These are phyloP conservation scores for Lepidocyrtoides sp. DNA, from an alignment of 2,888 invertebrate genomes.

Conservation along the genomic window DNA sequence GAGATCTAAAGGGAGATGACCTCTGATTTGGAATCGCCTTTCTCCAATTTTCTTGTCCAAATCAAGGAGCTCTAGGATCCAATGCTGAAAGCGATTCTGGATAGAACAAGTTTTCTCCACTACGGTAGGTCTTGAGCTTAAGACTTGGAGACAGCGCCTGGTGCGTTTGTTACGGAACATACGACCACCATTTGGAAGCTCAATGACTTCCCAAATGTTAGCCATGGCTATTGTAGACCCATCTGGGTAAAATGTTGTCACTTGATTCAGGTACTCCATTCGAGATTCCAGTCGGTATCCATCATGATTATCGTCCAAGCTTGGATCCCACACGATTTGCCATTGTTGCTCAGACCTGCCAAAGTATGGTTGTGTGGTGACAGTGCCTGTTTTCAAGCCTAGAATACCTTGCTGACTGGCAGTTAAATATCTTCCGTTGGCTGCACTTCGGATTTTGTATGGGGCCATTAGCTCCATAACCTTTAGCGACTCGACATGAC, in stretches of 20 bases:
- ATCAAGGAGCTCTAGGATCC: constrained; percentile 73
- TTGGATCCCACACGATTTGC: constrained; percentile 80
- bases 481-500: constrained; percentile 43
- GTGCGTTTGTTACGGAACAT: constrained; percentile 80
- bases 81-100: constrained; percentile 81
- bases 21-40: constrained; percentile 47
- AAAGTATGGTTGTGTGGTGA: constrained; percentile 72
- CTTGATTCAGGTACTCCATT: constrained; percentile 80
- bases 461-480: constrained; percentile 83
- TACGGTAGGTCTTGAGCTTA: constrained; percentile 64
- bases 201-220: constrained; percentile 82
- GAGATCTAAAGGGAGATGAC: constrained; percentile 14
- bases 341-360: constrained; percentile 70
- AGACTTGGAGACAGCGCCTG: constrained; percentile 74
- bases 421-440: constrained; percentile 73
- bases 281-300: constrained; percentile 80
- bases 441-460: constrained; percentile 76
- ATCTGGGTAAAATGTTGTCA: constrained; percentile 81
- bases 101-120: constrained; percentile 78
- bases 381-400: constrained; percentile 77
- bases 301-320: constrained; percentile 74
- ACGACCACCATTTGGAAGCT: constrained; percentile 62
- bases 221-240: constrained; percentile 78
- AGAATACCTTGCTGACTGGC: constrained; percentile 80
- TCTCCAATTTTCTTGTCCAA: constrained; percentile 78